Base-by-base conservation (phyloP, 2,113 vertebrate genomes). In the Periophthalmodon schlosseri region DNA sequence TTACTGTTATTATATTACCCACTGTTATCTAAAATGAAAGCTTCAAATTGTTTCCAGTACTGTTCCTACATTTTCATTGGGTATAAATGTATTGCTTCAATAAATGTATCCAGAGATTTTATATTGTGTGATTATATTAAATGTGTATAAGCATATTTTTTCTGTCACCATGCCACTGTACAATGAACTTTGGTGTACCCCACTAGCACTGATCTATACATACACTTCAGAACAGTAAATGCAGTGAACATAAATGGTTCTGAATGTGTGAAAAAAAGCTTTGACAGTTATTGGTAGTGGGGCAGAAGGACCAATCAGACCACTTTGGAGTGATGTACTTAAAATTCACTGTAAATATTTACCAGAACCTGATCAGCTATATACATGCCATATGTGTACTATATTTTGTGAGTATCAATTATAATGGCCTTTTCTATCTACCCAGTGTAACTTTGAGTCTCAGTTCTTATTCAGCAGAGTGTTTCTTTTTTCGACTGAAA, bases 231-330 rank as follows among this genome's bases (percentile, higher is more conserved):
- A 60, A 28, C 23, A 28, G 57, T 28, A 60, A 60, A 28, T 60
- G 60, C 20, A 63, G 14, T 63, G 28, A 63, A 63, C 60, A 34
- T 63, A 63, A 63, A 63, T 61, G 24, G 34, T 63, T 63, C 28
- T 34, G 14, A 20, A 36, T 3, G 16, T 64, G 61, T 64, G 61
- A 20, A 33, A 13, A 64, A 64, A 64, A 64, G 28, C 33, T 16
- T 15, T 64, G 16, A n/a, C 2, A 34, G 61, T 16, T 18, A 7
- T 64, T 36, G n/a, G 57, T 11, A 20, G 33, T 39, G 60, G 7
- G 61, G 36, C 15, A 39, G 34, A 4, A 18, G 34, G 61, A 63
- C 15, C 60, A 63, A 64, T 39, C 16, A n/a, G 33, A 39, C 16
- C 60, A 7, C 16, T 3, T 20, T 36, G 18, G 15, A 60, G 11